Percentiles rank a stretch among this genome's conserved stretches.
Evolutionary conservation across 2,113 vertebrate genomes (phyloP).

Genomic region (Chamaetylas fuelleborni): DNA sequence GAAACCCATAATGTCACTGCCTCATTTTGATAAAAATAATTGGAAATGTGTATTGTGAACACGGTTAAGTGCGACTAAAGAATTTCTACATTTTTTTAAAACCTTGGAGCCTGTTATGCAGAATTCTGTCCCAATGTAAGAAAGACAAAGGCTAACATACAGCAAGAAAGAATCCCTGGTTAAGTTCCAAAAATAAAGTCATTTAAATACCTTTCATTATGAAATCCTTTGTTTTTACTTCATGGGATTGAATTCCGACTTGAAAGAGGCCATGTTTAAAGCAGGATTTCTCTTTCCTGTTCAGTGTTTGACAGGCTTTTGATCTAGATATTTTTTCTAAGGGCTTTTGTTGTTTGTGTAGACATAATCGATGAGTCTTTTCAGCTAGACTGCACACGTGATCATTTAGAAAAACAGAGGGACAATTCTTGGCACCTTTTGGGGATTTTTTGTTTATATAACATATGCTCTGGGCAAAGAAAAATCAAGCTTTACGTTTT

Average conservation of each 20-base stretch:
- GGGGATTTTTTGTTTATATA: conserved; percentile 63
- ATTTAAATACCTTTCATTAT: conserved; percentile 68
- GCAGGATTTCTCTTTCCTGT: conserved; percentile 70
- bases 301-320: conserved; percentile 71
- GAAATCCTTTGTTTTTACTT: conserved; percentile 71
- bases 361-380: conserved; percentile 73
- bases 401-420: conserved; percentile 67
- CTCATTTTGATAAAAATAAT: neutral
- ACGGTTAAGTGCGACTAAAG: neutral
- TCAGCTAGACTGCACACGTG: conserved; percentile 64
- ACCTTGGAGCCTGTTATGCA: neutral
- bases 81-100: neutral
- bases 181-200: conserved; percentile 61
- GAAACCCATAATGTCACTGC: neutral
- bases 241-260: conserved; percentile 66
- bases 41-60: neutral
- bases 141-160: conserved; percentile 20
- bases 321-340: conserved; percentile 71
- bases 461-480: conserved; percentile 57
- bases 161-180: conserved; percentile 34
- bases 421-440: conserved; percentile 64
- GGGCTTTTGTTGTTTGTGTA: conserved; percentile 70
- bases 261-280: conserved; percentile 72
- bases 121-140: neutral
- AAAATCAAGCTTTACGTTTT: conserved; percentile 61